Base-by-base conservation (phyloP, 2,113 vertebrate species). In the Brachyistius frenatus region DNA sequence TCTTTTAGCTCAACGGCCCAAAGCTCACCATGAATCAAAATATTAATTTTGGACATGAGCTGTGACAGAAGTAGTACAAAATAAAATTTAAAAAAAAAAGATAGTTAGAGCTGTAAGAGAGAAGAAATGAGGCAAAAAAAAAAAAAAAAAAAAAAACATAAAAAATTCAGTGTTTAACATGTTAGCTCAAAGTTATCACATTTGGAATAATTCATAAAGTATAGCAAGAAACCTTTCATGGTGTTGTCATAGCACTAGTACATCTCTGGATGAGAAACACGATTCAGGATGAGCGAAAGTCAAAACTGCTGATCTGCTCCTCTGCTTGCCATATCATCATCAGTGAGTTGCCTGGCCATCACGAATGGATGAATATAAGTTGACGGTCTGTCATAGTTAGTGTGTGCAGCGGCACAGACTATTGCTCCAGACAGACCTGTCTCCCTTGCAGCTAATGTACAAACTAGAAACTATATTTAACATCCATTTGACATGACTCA, bases 301-400 rank as follows among this genome's bases (percentile, higher is more conserved):
- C 55, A 79, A 69, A 89, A 78, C 66, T 79, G 81, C 86, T 87
- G 85, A 83, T 57, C n/a, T 5, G 67, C 65, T 84, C 62, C 60
- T 81, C 75, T 41, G 35, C 78, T 78, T 58, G 65, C 52, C 60
- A 57, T 62, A 71, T 86, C 88, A 84, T 78, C 87, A 37, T 73
- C 83, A 47, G 71, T 8, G 53, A 67, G 80, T 66, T 23, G 56
- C 78, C 16, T 10, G 2, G 60, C 54, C 35, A 61, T 73, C 65
- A 58, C 10, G 16, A 53, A 63, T 15, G 39, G 82, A 70, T 31
- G 15, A 76, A 91, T 83, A 57, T n/a, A 74, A 87, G 55, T 54
- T 61, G 90, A 90, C 83, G 31, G 72, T 53, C 75, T 79, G 87
- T 85, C 88, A 83, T 31, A 79, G 81, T 82, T 73, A 5, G 55